These are phyloP conservation scores for Urocyon cinereoargenteus DNA, from an alignment of 2,797 vertebrate genomes.

Conservation along the genomic window DNA sequence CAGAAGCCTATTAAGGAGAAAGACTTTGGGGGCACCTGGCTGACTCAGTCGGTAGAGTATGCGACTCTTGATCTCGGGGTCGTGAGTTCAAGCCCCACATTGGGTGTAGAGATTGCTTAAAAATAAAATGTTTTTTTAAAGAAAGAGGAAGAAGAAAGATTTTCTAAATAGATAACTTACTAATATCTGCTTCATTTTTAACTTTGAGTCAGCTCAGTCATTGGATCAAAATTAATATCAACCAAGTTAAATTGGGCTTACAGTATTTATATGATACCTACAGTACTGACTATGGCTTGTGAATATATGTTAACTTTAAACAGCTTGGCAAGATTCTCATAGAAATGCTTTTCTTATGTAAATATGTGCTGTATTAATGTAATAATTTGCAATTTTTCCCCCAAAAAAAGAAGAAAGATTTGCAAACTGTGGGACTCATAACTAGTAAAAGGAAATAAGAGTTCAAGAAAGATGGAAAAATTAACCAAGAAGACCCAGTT, in stretches of 20 bases:
- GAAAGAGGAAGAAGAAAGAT: not conserved
- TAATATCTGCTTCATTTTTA: not conserved
- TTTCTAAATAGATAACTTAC: conserved; percentile 12
- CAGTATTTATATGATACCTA: conserved; percentile 47
- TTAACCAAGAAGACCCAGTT: not conserved
- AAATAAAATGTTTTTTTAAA: not conserved
- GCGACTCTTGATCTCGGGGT: not conserved
- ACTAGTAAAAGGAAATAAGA: not conserved
- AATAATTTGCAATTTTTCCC: conserved; percentile 44
- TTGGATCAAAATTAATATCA: conserved; percentile 51
- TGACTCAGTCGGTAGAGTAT: not conserved
- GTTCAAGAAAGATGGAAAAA: not conserved
- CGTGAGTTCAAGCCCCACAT: not conserved
- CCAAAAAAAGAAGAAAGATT: not conserved
- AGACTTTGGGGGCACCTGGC: not conserved
- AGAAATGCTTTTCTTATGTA: conserved; percentile 58
- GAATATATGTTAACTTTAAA: conserved; percentile 51
- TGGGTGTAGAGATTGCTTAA: not conserved
- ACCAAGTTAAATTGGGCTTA: conserved; percentile 44
- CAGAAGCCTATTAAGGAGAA: not conserved
- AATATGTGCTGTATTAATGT: conserved; percentile 50
- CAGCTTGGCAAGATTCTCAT: conserved; percentile 38
- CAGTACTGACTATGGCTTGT: not conserved
- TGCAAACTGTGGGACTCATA: not conserved
- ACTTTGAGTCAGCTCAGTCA: not conserved